Evolutionary conservation across 2,888 invertebrate species (phyloP).

Genomic region (Trichopoda pennipes): DNA sequence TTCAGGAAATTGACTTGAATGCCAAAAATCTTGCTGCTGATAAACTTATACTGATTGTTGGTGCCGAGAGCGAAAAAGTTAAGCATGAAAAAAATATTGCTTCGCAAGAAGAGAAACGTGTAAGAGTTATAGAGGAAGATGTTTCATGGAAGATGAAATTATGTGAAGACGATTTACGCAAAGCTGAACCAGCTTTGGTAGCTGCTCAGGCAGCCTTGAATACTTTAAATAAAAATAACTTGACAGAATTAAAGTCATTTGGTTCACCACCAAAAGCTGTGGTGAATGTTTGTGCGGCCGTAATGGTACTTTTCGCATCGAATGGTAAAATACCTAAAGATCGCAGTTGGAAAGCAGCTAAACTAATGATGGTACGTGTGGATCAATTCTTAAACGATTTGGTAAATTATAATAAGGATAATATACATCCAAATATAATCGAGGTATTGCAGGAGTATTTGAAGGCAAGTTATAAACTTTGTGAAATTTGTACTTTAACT

Average conservation of each 20-base stretch:
- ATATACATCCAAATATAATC: constrained; percentile 93
- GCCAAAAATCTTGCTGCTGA: constrained; percentile 96
- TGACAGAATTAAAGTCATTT: constrained; percentile 97
- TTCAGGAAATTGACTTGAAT: constrained; percentile 91
- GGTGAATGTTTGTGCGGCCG: constrained; percentile 92
- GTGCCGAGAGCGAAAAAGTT: constrained; percentile 95
- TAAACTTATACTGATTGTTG: constrained; percentile 92
- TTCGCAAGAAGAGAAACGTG: constrained; percentile 94
- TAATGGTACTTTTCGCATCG: constrained; percentile 90
- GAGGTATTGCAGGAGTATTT: constrained; percentile 85
- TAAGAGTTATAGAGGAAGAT: constrained; percentile 93
- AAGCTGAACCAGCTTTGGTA: constrained; percentile 94
- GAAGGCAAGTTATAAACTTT: constrained; percentile 70
- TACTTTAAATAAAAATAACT: constrained; percentile 96
- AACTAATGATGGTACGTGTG: constrained; percentile 93
- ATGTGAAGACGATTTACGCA: constrained; percentile 93
- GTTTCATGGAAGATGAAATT: constrained; percentile 92
- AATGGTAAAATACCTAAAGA: constrained; percentile 95
- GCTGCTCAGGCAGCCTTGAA: constrained; percentile 91
- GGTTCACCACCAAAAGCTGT: constrained; percentile 96
- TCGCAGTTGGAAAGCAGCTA: constrained; percentile 95
- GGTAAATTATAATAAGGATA: constrained; percentile 95
- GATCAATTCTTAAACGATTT: constrained; percentile 93
- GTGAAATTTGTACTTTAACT: too few relatives aligned
- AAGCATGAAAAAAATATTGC: constrained; percentile 91